Conservation (phyloP, 1,140 invertebrate genomes). For the Drosophila nikananu region DNA sequence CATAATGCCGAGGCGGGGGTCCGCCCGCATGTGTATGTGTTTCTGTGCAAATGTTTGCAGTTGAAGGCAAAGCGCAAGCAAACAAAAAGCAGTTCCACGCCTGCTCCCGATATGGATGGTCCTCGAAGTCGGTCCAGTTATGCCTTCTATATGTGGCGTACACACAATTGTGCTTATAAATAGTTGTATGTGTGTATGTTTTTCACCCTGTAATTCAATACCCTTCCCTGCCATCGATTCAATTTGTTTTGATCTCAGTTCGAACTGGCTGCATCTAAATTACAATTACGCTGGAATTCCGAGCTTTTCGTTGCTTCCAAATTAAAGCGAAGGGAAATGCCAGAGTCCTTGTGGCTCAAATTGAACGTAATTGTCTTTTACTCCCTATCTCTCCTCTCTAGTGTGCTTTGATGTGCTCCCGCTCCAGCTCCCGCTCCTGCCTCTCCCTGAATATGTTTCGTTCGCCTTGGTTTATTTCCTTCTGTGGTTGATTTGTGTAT, state of each 20-base stretch:
- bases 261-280: constrained; percentile 63
- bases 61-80: constrained; percentile 65
- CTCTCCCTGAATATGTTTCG: constrained; percentile 31
- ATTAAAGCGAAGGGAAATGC: constrained; percentile 10
- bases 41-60: constrained; percentile 57
- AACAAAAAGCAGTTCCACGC: constrained; percentile 49
- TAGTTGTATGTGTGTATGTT: background rate
- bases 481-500: constrained; percentile 65
- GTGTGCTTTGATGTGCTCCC: constrained; percentile 21
- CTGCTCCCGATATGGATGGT: constrained; percentile 69
- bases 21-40: background rate
- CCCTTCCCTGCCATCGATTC: constrained; percentile 37
- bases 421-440: background rate
- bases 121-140: constrained; percentile 57
- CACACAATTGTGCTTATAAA: background rate
- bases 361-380: constrained; percentile 66
- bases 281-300: constrained; percentile 70
- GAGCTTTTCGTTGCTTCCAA: constrained; percentile 39
- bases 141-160: constrained; percentile 4
- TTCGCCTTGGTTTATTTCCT: constrained; percentile 31
- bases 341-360: constrained; percentile 55
- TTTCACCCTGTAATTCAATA: constrained; percentile 54
- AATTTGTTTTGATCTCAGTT: constrained; percentile 55
- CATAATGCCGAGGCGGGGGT: constrained; percentile 49
- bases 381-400: constrained; percentile 13